Evolutionary conservation across 2,113 vertebrate genomes (phyloP).

Genomic region (Megaleporinus macrocephalus): DNA sequence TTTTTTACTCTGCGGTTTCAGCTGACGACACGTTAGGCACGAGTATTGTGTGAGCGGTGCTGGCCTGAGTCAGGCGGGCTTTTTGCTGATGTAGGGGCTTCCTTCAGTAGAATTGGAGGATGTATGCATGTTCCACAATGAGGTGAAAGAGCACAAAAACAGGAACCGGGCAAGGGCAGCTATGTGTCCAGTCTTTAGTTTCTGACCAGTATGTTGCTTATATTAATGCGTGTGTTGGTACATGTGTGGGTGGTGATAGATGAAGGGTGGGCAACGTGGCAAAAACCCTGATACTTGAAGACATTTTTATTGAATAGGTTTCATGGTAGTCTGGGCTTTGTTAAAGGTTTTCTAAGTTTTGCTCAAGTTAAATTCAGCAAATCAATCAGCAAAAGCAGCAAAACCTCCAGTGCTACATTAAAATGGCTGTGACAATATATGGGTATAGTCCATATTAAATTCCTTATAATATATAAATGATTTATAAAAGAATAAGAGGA

Average conservation of each 20-base stretch:
- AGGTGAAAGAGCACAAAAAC: conserved; percentile 71
- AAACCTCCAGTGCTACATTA: too few relatives aligned
- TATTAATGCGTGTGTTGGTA: neutral
- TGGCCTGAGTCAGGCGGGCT: conserved; percentile 4
- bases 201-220: neutral
- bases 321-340: too few relatives aligned
- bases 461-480: too few relatives aligned
- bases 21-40: neutral
- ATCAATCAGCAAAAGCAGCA: too few relatives aligned
- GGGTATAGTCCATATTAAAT: too few relatives aligned
- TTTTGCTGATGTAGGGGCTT: conserved; percentile 64
- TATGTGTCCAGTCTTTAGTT: conserved; percentile 28
- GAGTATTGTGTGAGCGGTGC: conserved; percentile 28
- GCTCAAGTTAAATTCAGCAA: too few relatives aligned
- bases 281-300: too few relatives aligned
- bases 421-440: too few relatives aligned
- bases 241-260: neutral
- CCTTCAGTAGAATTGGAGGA: conserved; percentile 79
- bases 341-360: neutral
- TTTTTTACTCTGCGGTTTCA: conserved; percentile 4
- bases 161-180: conserved; percentile 66
- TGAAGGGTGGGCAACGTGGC: neutral
- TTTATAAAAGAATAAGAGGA: neutral
- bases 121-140: conserved; percentile 68
- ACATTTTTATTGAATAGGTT: neutral